Conservation (phyloP, 2,113 vertebrate genomes). For the Megatriorchis doriae region DNA sequence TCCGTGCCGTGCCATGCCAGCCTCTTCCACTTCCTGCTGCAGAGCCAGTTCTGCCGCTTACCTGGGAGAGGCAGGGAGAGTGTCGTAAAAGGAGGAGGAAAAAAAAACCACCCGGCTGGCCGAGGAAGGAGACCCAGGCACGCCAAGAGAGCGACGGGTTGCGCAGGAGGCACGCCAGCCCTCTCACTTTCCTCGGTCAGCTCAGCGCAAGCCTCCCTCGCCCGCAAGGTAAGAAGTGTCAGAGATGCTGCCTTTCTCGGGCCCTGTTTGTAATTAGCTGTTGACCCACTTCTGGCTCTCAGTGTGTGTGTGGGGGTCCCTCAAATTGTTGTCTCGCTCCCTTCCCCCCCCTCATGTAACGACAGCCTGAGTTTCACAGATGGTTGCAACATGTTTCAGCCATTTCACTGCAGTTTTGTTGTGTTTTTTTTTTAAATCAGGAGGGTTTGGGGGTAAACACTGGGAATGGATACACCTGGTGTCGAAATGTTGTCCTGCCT, state of each 20-base stretch:
- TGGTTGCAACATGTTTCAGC: conserved; percentile 36
- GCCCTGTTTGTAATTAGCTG: not conserved
- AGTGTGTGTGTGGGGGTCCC: not conserved
- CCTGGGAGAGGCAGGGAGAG: conserved; percentile 57
- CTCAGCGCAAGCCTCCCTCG: not conserved
- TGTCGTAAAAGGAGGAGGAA: conserved; percentile 11
- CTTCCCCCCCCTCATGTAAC: not conserved
- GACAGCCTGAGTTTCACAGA: not conserved
- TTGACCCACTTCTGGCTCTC: conserved; percentile 11
- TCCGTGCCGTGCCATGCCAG: not conserved
- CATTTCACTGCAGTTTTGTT: not conserved
- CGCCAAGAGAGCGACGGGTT: not conserved
- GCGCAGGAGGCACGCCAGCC: not conserved
- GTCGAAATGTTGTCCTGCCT: not conserved
- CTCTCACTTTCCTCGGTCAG: not conserved
- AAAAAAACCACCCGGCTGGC: not conserved
- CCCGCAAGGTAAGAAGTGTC: conserved; percentile 58
- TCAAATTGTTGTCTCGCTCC: not conserved
- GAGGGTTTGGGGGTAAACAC: not conserved
- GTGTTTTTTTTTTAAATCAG: not conserved
- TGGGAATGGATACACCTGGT: not conserved
- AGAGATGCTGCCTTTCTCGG: not conserved
- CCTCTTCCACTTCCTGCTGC: conserved; percentile 72
- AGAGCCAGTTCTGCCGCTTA: conserved; percentile 70
- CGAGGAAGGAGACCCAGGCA: not conserved